These are phyloP conservation scores for Atta colombica DNA, from an alignment of 1,140 invertebrate species.

Conservation along the genomic window DNA sequence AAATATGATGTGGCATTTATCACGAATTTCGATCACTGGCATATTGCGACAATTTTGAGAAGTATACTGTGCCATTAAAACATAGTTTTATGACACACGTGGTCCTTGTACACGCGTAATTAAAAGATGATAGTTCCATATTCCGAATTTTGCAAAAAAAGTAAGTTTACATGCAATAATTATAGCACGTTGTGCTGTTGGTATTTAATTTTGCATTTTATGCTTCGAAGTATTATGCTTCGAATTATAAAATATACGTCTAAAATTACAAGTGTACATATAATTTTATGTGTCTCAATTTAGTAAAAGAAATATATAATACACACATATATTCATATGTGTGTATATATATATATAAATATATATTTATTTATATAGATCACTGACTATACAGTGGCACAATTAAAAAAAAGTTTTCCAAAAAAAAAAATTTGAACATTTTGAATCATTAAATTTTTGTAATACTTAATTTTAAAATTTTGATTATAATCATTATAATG, in stretches of 20 bases:
- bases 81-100: not conserved
- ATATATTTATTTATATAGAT: not conserved
- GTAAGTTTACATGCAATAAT: not conserved
- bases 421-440: too few relatives aligned
- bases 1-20: not conserved
- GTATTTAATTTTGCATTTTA: constrained; percentile 1
- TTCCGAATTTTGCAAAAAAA: constrained; percentile 17
- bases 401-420: too few relatives aligned
- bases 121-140: constrained; percentile 11
- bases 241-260: not conserved
- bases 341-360: not conserved
- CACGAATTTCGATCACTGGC: not conserved
- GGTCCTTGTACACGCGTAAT: not conserved
- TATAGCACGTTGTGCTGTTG: not conserved
- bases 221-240: not conserved
- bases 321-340: too few relatives aligned
- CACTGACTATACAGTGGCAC: too few relatives aligned
- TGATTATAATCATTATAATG: too few relatives aligned
- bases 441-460: too few relatives aligned
- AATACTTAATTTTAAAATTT: too few relatives aligned
- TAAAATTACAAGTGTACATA: not conserved
- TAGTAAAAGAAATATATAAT: not conserved
- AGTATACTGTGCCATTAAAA: not conserved
- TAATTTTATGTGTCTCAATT: too few relatives aligned
- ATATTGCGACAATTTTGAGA: constrained; percentile 11